Percentiles rank a stretch among this genome's conserved stretches.
Conservation (phyloP, 1,140 invertebrate species). For the Heliconius himera region DNA sequence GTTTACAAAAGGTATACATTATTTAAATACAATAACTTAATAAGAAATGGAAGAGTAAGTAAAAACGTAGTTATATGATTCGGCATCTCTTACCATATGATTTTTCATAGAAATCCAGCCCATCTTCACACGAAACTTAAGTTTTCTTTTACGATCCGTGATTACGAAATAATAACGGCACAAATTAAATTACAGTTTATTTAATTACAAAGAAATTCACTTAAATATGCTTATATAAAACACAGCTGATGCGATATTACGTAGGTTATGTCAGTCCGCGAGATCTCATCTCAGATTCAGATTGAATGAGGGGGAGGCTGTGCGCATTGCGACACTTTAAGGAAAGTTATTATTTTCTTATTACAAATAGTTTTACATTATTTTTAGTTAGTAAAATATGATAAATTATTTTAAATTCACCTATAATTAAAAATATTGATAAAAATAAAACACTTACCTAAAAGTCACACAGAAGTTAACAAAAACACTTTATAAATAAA, state of each 20-base stretch:
- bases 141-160: constrained; percentile 67
- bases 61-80: not conserved
- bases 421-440: not conserved
- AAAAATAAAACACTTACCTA: constrained; percentile 14
- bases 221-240: constrained; percentile 12
- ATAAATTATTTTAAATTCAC: not conserved
- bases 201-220: not conserved
- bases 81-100: constrained; percentile 67
- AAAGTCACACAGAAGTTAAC: not conserved
- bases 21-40: not conserved
- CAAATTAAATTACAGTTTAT: not conserved
- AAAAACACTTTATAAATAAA: not conserved
- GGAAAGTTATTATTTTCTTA: constrained; percentile 49
- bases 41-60: not conserved
- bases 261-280: constrained; percentile 70
- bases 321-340: constrained; percentile 75
- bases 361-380: not conserved
- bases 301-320: constrained; percentile 75
- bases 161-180: constrained; percentile 29
- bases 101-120: constrained; percentile 79
- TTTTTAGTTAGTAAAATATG: not conserved
- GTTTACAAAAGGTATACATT: no score
- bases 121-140: constrained; percentile 68
- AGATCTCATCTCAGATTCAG: constrained; percentile 73
- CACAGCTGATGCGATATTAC: constrained; percentile 32